phyloP scores from a whole-genome alignment of 2,113 vertebrate genomes.

The Cettia cetti region DNA sequence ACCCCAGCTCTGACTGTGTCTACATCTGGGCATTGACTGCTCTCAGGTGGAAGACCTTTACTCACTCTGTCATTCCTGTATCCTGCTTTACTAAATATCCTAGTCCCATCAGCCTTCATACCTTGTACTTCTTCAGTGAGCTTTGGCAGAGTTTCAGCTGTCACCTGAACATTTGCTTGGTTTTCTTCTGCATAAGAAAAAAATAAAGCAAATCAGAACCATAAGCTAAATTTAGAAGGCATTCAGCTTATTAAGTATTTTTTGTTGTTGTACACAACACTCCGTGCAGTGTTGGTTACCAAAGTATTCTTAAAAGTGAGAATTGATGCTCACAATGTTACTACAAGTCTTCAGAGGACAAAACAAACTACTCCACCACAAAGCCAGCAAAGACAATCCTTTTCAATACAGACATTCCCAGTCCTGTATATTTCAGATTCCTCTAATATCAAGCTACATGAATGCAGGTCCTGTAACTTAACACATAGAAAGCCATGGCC shows the following conservation, averaged over 20 bases:
- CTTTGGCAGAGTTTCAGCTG: slow-evolving; percentile 58
- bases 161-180: slow-evolving; percentile 62
- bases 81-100: slow-evolving; percentile 57
- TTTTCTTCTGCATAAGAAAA: slow-evolving; percentile 52
- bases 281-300: background rate
- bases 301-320: background rate
- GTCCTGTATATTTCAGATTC: background rate
- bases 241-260: background rate
- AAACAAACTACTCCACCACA: background rate
- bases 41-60: slow-evolving; percentile 41
- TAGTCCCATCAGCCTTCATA: slow-evolving; percentile 69
- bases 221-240: background rate
- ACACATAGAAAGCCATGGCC: background rate
- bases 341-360: background rate
- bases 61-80: slow-evolving; percentile 37
- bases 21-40: background rate
- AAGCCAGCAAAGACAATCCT: background rate
- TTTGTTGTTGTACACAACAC: background rate
- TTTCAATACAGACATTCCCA: background rate
- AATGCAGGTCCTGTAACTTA: background rate
- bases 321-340: background rate
- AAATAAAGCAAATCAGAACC: slow-evolving; percentile 40
- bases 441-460: background rate
- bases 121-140: slow-evolving; percentile 61
- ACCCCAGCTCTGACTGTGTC: slow-evolving; percentile 42